phyloP scores from a whole-genome alignment of 2,113 vertebrate genomes.

The Nothobranchius kuhntae region DNA sequence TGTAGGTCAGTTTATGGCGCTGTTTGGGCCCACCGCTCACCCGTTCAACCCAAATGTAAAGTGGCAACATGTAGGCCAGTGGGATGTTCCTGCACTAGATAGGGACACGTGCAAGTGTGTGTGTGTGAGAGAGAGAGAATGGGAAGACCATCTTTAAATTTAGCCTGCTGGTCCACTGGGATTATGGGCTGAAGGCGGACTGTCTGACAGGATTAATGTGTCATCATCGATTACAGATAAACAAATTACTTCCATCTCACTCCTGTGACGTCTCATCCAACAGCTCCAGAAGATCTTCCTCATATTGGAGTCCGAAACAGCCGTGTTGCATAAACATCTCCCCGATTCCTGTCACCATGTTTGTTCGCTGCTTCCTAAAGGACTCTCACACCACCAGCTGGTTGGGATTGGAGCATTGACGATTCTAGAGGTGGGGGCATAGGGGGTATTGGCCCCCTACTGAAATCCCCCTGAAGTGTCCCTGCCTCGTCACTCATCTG shows the following conservation, averaged over 20 bases:
- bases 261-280: accelerated
- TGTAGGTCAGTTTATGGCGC: conserved; percentile 49
- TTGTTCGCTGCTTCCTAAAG: no score
- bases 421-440: no score
- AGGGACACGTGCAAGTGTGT: conserved; percentile 9
- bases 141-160: conserved; percentile 42
- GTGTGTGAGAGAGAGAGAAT: not conserved
- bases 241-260: not conserved
- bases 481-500: no score
- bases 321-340: no score
- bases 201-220: not conserved
- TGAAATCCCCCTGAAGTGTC: no score
- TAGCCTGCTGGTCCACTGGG: conserved; percentile 15
- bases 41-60: conserved; percentile 29
- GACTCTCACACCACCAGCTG: no score
- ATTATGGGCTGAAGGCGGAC: conserved; percentile 14
- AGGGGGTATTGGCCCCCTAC: no score
- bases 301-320: not conserved
- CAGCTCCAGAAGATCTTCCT: not conserved
- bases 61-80: conserved; percentile 23
- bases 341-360: no score
- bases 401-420: no score
- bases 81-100: conserved; percentile 1
- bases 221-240: conserved; percentile 14
- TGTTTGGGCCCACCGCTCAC: conserved; percentile 16